phyloP scores from a whole-genome alignment of 2,888 invertebrate genomes.

The Acleris laterana region DNA sequence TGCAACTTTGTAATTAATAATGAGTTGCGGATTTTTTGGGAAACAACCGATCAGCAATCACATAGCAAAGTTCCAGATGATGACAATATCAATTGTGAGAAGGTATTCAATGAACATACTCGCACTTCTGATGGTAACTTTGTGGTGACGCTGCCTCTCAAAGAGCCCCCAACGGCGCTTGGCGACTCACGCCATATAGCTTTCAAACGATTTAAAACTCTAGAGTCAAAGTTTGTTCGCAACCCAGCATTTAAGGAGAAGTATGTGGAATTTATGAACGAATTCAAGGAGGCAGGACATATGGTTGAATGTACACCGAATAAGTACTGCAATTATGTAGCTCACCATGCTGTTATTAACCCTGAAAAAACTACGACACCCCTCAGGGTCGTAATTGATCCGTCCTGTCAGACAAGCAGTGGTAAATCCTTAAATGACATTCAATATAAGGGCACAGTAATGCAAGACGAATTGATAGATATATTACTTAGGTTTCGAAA shows the following conservation, averaged over 20 bases:
- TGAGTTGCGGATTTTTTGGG: background rate
- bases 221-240: background rate
- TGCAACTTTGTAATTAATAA: background rate
- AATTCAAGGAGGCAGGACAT: background rate
- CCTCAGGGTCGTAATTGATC: background rate
- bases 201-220: background rate
- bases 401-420: background rate
- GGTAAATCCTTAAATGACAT: background rate
- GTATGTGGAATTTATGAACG: background rate
- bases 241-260: background rate
- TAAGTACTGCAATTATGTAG: background rate
- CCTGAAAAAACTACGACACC: background rate
- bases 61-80: background rate
- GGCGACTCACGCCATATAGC: rapidly evolving
- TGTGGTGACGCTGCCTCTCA: background rate
- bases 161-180: background rate
- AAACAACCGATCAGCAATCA: no score
- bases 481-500: background rate
- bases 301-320: background rate
- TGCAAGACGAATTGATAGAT: background rate
- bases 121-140: background rate
- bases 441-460: background rate
- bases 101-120: background rate
- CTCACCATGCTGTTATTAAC: background rate
- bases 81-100: background rate